Evolutionary conservation across 92 coral and sea anemone genomes (phyloP).

Genomic region (Micromussa lordhowensis): DNA sequence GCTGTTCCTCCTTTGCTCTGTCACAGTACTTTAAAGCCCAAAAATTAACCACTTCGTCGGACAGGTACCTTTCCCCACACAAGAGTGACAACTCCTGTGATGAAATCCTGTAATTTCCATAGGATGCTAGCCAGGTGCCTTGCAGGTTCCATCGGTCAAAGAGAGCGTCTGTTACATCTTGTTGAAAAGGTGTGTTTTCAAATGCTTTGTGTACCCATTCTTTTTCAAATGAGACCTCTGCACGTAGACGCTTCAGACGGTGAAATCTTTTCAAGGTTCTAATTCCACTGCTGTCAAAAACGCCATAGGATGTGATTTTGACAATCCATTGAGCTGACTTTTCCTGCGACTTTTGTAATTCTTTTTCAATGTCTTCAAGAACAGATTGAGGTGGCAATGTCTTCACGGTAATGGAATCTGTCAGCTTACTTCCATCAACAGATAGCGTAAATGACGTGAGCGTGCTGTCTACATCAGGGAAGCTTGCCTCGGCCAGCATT

Average conservation of each 20-base stretch:
- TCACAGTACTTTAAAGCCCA: neutral
- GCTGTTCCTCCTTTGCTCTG: neutral
- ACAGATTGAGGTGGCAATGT: constrained; percentile 26
- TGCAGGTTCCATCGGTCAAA: too few species aligned
- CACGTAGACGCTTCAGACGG: constrained; percentile 36
- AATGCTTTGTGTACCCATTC: constrained; percentile 40
- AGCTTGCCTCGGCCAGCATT: constrained; percentile 14
- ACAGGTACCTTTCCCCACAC: constrained; percentile 7
- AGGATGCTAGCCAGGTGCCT: neutral
- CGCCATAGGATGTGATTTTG: constrained; percentile 10
- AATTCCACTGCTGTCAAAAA: constrained; percentile 28
- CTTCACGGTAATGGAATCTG: constrained; percentile 9
- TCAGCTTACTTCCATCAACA: neutral
- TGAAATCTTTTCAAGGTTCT: constrained; percentile 38
- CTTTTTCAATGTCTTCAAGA: neutral
- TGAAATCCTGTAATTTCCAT: neutral
- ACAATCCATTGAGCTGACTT: neutral
- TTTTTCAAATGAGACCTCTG: constrained; percentile 39
- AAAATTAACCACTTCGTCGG: neutral
- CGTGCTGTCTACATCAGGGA: constrained; percentile 25
- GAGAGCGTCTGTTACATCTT: too few species aligned
- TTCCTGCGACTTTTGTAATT: neutral
- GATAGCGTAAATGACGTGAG: neutral
- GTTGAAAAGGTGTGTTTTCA: neutral
- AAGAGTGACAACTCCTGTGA: neutral